Evolutionary conservation across 2,888 invertebrate genomes (phyloP), one percentile per base, ranked within the genome.

Genomic region (Tortricodes alternella): DNA sequence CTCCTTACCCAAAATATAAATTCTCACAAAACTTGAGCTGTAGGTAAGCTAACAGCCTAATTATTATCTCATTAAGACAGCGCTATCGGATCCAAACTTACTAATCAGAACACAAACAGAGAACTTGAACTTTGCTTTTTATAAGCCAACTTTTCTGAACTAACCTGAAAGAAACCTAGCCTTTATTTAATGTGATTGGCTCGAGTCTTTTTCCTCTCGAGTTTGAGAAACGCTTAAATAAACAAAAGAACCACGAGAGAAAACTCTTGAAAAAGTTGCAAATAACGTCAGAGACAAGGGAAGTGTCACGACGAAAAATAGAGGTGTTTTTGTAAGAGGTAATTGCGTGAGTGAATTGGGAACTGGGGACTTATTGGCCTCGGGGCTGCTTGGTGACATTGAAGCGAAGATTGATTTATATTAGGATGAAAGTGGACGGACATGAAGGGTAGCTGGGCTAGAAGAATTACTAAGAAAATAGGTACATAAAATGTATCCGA

Each of bases 381-480:
- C 49, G 49, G 29, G 29, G 27, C 38, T 19, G 15, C 23, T 11
- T 39, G 49, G 39, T 50, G 29, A 15, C 49, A 39, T 50, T 50
- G 29, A 8, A 32, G 27, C 51, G 5, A 13, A 51, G 43, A 43
- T 51, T 51, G 51, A 43, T 51, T 51, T 13, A 51, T 50, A 18
- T 19, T 4, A 49, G 19, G 39, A 7, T n/a, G 6, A 21, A 38
- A 49, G 37, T 19, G 29, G 34, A 34, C 44, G 19, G 16, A 15
- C 18, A 15, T 21, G n/a, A 2, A 29, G n/a, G 29, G 7, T 15
- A 11, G 49, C 19, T 9, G 27, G 2, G 13, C 8, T 19, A 39
- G 3, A 15, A 39, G 15, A 50, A 38, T 50, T 21, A 39, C 21
- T 15, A 9, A 18, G 7, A 29, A 49, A 11, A 23, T 2, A 37